phyloP scores from a whole-genome alignment of 2,888 invertebrate species.

The Rhaphigaster nebulosa region DNA sequence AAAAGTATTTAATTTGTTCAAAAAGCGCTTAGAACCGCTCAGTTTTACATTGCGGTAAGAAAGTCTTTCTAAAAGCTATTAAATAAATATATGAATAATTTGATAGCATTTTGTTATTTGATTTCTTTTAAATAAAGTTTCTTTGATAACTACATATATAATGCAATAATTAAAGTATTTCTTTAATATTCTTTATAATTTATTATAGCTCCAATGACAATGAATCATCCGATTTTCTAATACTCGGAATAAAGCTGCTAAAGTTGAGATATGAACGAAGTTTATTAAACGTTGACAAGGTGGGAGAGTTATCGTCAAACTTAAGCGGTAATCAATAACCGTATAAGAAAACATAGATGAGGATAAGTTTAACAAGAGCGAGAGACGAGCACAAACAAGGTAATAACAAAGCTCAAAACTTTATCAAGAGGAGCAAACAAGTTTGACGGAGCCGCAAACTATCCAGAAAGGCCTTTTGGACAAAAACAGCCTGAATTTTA shows the following conservation, averaged over 20 bases:
- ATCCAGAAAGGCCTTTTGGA: neutral
- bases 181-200: neutral
- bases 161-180: too few species aligned
- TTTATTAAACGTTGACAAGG: constrained; percentile 27
- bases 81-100: too few species aligned
- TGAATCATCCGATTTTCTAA: neutral
- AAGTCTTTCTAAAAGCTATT: too few species aligned
- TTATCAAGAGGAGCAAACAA: constrained; percentile 43
- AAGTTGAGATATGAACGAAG: neutral
- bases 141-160: too few species aligned
- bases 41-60: too few species aligned
- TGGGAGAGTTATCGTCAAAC: constrained; percentile 25
- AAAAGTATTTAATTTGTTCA: too few species aligned
- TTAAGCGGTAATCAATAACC: constrained; percentile 40
- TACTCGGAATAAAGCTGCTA: neutral
- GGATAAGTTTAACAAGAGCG: constrained; percentile 37
- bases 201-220: neutral
- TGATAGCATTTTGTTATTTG: too few species aligned
- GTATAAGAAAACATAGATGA: constrained; percentile 36
- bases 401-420: constrained; percentile 48
- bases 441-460: constrained; percentile 38
- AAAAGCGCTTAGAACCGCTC: too few species aligned
- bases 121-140: too few species aligned
- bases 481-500: constrained; percentile 44
- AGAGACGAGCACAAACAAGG: constrained; percentile 31